phyloP scores from a whole-genome alignment of 2,888 invertebrate species.

The Ophioninae sp. region DNA sequence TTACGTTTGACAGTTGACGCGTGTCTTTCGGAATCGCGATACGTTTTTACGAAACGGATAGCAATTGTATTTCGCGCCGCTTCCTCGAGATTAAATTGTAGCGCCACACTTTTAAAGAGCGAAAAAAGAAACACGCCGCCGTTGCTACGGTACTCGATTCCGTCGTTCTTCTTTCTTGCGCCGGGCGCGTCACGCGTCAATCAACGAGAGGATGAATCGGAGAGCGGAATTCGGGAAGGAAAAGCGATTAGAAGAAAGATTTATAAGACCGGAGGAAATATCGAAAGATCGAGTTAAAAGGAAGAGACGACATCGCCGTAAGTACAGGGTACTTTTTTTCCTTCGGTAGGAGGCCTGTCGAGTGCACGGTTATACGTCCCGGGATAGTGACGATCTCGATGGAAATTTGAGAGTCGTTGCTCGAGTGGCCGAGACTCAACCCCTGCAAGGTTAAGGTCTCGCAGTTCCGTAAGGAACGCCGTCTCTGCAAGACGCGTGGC shows the following conservation, averaged over 20 bases:
- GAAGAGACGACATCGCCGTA: slow-evolving; percentile 28
- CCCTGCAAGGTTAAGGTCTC: too few species aligned
- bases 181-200: slow-evolving; percentile 27
- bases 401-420: neutral
- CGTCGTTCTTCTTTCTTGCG: slow-evolving; percentile 28
- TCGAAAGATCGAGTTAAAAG: too few species aligned
- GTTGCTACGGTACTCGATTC: neutral
- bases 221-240: neutral
- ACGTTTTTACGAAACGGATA: too few species aligned
- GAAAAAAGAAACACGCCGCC: neutral
- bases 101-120: neutral
- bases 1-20: too few species aligned
- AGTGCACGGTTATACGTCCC: neutral
- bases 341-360: neutral
- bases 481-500: too few species aligned
- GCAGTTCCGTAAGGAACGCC: too few species aligned
- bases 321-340: slow-evolving; percentile 10
- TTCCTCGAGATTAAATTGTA: slow-evolving; percentile 23
- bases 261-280: slow-evolving; percentile 21
- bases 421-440: too few species aligned
- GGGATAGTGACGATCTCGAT: neutral
- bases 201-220: slow-evolving; percentile 7
- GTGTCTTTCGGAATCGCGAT: too few species aligned
- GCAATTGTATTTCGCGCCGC: slow-evolving; percentile 33
- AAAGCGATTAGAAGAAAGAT: slow-evolving; percentile 12